Percentiles rank a stretch among this genome's conserved stretches.
These are phyloP conservation scores for Stictocephala bisonia DNA, from an alignment of 2,888 invertebrate genomes.

Conservation along the genomic window DNA sequence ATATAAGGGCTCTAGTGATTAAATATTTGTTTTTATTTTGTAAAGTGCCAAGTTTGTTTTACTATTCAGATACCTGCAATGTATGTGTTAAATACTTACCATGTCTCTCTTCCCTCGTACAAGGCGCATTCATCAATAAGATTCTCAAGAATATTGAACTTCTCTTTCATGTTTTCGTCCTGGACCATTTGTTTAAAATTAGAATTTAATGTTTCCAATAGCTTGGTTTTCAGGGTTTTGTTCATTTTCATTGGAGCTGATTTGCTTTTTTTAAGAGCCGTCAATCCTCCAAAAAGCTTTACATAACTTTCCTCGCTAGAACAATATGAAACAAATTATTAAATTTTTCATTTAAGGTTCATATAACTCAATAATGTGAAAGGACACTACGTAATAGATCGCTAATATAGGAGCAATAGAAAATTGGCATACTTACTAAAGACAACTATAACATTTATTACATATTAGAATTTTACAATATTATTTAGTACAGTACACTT, in stretches of 20 bases:
- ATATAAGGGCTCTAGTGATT: no score
- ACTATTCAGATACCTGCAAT: neutral
- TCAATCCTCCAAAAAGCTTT: neutral
- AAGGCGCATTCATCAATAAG: neutral
- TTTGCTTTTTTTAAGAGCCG: neutral
- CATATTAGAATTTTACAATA: no score
- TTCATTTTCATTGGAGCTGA: conserved; percentile 20
- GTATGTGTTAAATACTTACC: conserved; percentile 3
- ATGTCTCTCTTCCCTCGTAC: conserved; percentile 1
- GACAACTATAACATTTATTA: no score
- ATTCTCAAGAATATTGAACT: neutral
- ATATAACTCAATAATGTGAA: neutral
- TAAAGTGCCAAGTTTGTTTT: neutral
- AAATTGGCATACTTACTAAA: no score
- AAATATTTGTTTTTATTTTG: neutral
- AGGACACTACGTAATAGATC: neutral
- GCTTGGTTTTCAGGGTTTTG: conserved; percentile 10
- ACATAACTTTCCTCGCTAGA: conserved; percentile 4
- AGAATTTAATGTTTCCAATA: neutral
- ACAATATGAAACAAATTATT: neutral
- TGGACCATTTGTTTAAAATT: neutral
- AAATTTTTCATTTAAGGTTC: neutral
- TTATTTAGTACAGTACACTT: no score
- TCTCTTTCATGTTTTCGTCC: conserved; percentile 19
- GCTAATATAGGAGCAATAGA: no score